These are phyloP conservation scores for Rhea pennata DNA, from an alignment of 2,113 vertebrate species.

Conservation along the genomic window DNA sequence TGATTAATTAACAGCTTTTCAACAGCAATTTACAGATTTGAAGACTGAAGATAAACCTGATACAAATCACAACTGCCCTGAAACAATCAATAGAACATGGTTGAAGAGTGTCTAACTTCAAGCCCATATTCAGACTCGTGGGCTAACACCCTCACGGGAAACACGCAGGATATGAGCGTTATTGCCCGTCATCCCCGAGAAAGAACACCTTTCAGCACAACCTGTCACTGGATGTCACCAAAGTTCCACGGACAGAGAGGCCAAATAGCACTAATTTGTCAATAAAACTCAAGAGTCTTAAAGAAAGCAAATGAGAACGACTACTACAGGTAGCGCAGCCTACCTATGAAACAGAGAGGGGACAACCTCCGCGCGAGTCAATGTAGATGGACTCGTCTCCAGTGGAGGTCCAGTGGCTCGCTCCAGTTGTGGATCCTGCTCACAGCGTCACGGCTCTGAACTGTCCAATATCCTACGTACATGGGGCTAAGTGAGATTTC, in stretches of 20 bases:
- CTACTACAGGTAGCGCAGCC: background rate
- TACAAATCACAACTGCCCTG: background rate
- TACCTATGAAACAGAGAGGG: background rate
- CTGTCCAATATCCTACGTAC: background rate
- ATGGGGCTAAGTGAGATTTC: accelerated
- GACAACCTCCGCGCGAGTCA: background rate
- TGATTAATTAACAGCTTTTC: background rate
- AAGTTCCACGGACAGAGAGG: slow-evolving; percentile 49
- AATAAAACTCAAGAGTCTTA: slow-evolving; percentile 10
- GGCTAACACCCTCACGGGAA: background rate
- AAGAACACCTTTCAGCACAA: slow-evolving; percentile 10
- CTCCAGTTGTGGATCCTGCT: background rate
- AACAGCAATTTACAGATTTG: background rate
- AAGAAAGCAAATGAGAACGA: background rate
- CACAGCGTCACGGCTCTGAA: background rate
- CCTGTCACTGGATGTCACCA: slow-evolving; percentile 58
- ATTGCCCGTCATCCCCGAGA: background rate
- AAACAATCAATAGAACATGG: background rate
- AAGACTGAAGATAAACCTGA: background rate
- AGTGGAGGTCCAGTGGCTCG: background rate
- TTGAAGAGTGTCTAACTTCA: background rate
- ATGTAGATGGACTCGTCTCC: background rate
- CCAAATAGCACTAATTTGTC: slow-evolving; percentile 33
- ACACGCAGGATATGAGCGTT: background rate
- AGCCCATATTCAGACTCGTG: background rate